phyloP scores from a whole-genome alignment of 2,888 invertebrate genomes.

The Hydriomena furcata region DNA sequence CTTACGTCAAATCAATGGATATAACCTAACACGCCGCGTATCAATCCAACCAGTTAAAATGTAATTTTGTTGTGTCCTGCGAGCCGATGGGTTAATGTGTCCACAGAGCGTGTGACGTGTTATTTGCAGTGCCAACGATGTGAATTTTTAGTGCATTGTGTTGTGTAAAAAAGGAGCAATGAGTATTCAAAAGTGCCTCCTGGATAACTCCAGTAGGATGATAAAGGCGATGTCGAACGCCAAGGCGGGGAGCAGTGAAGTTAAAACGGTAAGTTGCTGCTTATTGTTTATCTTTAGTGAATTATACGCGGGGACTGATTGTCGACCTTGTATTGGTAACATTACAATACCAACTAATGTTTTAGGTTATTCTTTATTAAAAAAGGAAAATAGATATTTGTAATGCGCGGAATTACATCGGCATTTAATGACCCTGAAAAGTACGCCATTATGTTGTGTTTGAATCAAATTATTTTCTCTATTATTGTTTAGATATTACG shows the following conservation, averaged over 20 bases:
- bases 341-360: conserved; percentile 16
- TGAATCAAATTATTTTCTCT: too few species aligned
- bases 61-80: conserved; percentile 59
- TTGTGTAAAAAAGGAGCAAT: conserved; percentile 60
- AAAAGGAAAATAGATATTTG: conserved; percentile 9
- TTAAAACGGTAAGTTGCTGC: conserved; percentile 68
- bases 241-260: conserved; percentile 69
- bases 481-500: too few species aligned
- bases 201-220: conserved; percentile 81
- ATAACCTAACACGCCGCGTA: conserved; percentile 76
- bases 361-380: conserved; percentile 32
- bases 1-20: conserved; percentile 83
- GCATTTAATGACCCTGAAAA: too few species aligned
- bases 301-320: conserved; percentile 21
- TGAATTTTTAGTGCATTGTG: conserved; percentile 63
- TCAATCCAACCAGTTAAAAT: conserved; percentile 54
- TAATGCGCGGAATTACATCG: too few species aligned
- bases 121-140: conserved; percentile 63
- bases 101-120: conserved; percentile 56
- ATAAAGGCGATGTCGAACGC: conserved; percentile 80
- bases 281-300: conserved; percentile 21
- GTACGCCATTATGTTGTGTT: too few species aligned
- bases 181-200: conserved; percentile 80
- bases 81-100: conserved; percentile 54
- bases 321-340: conserved; percentile 42